Evolutionary conservation across 2,888 invertebrate genomes (phyloP).

Genomic region (Drosophila niveifrons): DNA sequence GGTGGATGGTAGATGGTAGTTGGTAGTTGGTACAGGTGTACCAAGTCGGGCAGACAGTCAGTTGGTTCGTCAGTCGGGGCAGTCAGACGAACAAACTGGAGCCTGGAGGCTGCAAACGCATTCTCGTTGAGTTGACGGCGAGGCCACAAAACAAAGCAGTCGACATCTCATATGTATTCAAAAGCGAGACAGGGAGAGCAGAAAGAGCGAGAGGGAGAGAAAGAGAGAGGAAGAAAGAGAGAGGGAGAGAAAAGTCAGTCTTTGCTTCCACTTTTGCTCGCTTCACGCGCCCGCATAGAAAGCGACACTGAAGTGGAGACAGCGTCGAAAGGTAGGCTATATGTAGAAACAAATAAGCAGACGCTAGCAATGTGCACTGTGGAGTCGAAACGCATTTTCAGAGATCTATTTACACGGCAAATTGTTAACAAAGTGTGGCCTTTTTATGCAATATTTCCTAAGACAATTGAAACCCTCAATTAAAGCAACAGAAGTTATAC

Average conservation of each 20-base stretch:
- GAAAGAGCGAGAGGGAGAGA: background rate
- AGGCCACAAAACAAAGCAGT: slow-evolving; percentile 18
- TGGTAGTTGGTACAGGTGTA: slow-evolving; percentile 17
- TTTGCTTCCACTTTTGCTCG: background rate
- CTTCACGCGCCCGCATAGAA: background rate
- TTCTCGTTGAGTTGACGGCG: slow-evolving; percentile 30
- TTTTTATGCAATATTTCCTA: too few relatives aligned
- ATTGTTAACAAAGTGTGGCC: too few relatives aligned
- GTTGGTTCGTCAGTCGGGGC: background rate
- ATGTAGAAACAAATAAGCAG: background rate
- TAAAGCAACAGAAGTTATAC: too few relatives aligned
- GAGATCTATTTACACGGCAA: too few relatives aligned
- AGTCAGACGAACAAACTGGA: background rate
- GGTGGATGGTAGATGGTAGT: background rate
- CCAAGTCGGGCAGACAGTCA: background rate
- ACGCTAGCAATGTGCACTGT: background rate
- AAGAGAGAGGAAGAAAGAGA: background rate
- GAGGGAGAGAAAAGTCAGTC: background rate
- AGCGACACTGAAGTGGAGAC: slow-evolving; percentile 12
- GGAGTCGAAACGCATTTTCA: background rate
- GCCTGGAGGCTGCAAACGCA: slow-evolving; percentile 33
- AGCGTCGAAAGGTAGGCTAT: slow-evolving; percentile 10
- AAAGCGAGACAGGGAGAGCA: background rate
- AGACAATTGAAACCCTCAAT: too few relatives aligned
- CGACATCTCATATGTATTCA: slow-evolving; percentile 5